Percentiles rank a stretch among this genome's conserved stretches.
Conservation (phyloP, 2,797 vertebrate species). For the Anguilla marmorata region DNA sequence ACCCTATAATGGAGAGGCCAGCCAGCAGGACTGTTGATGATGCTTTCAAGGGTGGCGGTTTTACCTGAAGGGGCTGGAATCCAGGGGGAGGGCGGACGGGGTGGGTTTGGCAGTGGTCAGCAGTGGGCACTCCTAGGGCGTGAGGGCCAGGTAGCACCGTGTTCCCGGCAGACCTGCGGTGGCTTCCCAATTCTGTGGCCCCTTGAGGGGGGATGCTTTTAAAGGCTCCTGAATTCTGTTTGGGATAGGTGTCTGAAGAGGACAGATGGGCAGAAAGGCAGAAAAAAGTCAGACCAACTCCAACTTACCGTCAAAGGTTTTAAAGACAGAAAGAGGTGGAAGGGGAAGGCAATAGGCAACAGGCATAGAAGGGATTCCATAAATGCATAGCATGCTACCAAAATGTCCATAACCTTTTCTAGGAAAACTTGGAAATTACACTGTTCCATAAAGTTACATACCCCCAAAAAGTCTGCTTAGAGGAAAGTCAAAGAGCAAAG, state of each 20-base stretch:
- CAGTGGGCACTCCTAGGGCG: not conserved
- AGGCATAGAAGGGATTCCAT: not conserved
- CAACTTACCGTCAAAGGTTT: not conserved
- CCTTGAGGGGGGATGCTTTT: not conserved
- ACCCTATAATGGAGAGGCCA: not conserved
- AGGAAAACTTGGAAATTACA: not conserved
- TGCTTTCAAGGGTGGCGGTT: not conserved
- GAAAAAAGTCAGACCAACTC: not conserved
- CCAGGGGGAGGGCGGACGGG: not conserved
- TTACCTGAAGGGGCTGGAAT: conserved; percentile 12
- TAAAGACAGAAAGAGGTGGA: not conserved
- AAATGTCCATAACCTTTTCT: not conserved
- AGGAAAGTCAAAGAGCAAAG: not conserved
- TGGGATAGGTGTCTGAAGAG: not conserved
- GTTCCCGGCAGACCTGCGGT: not conserved
- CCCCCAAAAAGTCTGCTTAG: not conserved
- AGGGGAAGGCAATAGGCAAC: not conserved
- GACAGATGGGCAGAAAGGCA: not conserved
- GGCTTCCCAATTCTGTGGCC: not conserved
- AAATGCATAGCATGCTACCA: too few relatives aligned
- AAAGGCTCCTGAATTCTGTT: not conserved
- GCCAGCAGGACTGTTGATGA: not conserved
- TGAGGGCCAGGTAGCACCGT: not conserved
- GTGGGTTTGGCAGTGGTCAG: not conserved
- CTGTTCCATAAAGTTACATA: not conserved